Evolutionary conservation across 2,888 invertebrate species (phyloP).

Genomic region (Tetragnatha montana): DNA sequence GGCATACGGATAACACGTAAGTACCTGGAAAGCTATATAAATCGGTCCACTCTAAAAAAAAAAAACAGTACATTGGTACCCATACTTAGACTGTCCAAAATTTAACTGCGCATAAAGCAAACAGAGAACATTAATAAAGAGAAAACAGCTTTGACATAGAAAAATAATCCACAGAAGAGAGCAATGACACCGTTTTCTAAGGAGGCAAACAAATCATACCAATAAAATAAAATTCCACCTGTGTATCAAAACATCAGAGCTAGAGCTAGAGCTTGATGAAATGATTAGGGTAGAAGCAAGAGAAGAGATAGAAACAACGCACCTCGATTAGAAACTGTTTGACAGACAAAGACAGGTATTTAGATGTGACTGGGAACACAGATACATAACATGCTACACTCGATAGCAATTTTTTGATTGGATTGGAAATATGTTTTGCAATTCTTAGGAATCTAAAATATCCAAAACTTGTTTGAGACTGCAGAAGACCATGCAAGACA

Average conservation of each 20-base stretch:
- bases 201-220: neutral
- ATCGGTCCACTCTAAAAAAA: no score
- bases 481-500: neutral
- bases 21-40: no score
- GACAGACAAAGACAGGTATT: neutral
- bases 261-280: neutral
- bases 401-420: no score
- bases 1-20: no score
- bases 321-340: neutral
- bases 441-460: neutral
- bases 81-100: no score
- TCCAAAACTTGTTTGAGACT: neutral
- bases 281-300: neutral
- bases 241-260: neutral
- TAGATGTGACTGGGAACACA: neutral
- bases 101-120: constrained; percentile 22
- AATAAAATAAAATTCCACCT: neutral
- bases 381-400: neutral
- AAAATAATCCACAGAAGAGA: neutral
- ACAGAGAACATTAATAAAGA: neutral
- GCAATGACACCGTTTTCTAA: neutral
- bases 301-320: neutral
- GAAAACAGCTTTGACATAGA: neutral
- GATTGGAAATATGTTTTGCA: no score
- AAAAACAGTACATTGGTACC: no score